Percentiles rank a stretch among this genome's conserved stretches.
Conservation (phyloP, 2,888 invertebrate genomes). For the Lasioglossum villosulum region DNA sequence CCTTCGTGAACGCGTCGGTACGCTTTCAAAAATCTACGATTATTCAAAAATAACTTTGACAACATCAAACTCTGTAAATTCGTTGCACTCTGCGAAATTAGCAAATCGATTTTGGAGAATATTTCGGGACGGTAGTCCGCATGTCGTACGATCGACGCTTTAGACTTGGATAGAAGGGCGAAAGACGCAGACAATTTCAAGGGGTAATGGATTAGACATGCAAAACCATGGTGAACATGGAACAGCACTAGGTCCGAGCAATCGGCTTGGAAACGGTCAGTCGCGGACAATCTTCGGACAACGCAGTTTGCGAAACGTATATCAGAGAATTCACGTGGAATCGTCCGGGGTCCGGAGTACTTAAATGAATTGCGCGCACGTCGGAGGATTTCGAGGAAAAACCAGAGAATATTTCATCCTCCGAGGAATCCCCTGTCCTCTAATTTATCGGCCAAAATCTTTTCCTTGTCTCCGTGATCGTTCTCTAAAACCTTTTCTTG, state of each 20-base stretch:
- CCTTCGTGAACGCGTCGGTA: no score
- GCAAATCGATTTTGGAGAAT: not conserved
- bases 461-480: not conserved
- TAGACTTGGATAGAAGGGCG: not conserved
- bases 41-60: not conserved
- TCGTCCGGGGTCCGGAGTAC: no score
- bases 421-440: not conserved
- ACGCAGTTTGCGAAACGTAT: not conserved
- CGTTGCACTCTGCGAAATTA: not conserved
- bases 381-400: not conserved
- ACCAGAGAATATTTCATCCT: not conserved
- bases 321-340: not conserved
- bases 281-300: not conserved
- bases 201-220: conserved; percentile 30
- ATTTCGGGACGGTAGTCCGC: not conserved
- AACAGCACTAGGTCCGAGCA: conserved; percentile 33
- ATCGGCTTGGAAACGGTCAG: not conserved
- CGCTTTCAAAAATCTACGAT: no score
- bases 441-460: not conserved
- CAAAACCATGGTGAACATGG: conserved; percentile 27
- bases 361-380: not conserved
- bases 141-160: not conserved
- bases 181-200: not conserved
- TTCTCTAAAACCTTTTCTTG: not conserved
- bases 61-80: not conserved